A percentile compares a stretch with the other conserved stretches of the same genome.
These are phyloP conservation scores for Macaca nemestrina DNA, from an alignment of 2,113 vertebrate genomes.

Conservation along the genomic window DNA sequence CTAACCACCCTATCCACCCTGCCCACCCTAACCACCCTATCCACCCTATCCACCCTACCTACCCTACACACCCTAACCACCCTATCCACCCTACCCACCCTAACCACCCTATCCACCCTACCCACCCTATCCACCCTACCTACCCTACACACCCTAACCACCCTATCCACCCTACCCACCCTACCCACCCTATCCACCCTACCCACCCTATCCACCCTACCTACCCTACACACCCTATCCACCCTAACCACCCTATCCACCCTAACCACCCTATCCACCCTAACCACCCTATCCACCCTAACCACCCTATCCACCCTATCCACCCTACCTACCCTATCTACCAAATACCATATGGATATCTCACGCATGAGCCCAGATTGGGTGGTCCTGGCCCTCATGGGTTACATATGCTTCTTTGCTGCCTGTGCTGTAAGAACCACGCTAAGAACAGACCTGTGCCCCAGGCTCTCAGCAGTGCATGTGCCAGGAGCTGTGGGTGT, in stretches of 20 bases:
- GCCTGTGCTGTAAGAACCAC: not conserved
- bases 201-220: no score
- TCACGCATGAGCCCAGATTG: not conserved
- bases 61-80: accelerated
- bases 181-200: no score
- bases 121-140: accelerated
- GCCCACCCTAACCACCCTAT: accelerated
- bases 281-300: accelerated
- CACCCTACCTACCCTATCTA: no score
- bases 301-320: no score
- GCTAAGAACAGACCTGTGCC: not conserved
- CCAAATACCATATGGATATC: accelerated
- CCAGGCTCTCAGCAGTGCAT: not conserved
- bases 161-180: accelerated
- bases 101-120: accelerated
- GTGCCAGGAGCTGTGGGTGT: no score
- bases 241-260: accelerated
- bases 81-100: accelerated
- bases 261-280: accelerated
- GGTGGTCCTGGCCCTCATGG: not conserved
- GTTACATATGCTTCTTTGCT: not conserved
- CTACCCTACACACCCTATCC: accelerated
- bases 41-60: accelerated
- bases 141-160: accelerated
- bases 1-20: accelerated